Percentiles rank a stretch among this genome's conserved stretches.
Evolutionary conservation across 2,113 vertebrate species (phyloP).

Genomic region (Pteruthius melanotis): DNA sequence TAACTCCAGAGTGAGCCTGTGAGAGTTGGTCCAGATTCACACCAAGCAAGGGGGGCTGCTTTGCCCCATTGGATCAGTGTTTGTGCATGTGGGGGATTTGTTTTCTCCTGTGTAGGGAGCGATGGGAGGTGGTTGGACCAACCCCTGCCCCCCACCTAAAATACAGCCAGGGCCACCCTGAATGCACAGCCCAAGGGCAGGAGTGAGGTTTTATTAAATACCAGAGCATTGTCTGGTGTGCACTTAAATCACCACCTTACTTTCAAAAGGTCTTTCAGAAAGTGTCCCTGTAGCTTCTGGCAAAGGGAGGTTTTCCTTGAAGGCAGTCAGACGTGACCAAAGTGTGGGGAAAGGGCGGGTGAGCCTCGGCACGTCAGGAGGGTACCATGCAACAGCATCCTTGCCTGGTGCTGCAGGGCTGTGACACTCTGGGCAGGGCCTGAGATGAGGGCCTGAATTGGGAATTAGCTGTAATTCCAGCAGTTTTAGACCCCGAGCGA

Average conservation of each 20-base stretch:
- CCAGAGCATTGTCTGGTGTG: accelerated
- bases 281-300: not conserved
- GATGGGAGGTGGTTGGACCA: not conserved
- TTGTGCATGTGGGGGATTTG: not conserved
- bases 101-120: accelerated
- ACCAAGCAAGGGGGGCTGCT: not conserved
- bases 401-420: not conserved
- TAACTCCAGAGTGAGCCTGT: accelerated
- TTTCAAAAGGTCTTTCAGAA: not conserved
- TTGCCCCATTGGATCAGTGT: accelerated
- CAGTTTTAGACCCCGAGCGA: not conserved
- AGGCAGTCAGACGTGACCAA: accelerated
- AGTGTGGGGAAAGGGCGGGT: accelerated
- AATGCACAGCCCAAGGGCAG: not conserved
- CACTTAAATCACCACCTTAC: not conserved
- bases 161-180: not conserved
- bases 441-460: not conserved
- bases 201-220: not conserved
- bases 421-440: accelerated
- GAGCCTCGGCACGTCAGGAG: accelerated
- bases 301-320: not conserved
- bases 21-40: not conserved
- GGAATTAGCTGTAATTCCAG: not conserved
- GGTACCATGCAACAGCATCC: accelerated
- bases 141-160: not conserved